phyloP scores from a whole-genome alignment of 2,888 invertebrate species.

The Biston betularia region DNA sequence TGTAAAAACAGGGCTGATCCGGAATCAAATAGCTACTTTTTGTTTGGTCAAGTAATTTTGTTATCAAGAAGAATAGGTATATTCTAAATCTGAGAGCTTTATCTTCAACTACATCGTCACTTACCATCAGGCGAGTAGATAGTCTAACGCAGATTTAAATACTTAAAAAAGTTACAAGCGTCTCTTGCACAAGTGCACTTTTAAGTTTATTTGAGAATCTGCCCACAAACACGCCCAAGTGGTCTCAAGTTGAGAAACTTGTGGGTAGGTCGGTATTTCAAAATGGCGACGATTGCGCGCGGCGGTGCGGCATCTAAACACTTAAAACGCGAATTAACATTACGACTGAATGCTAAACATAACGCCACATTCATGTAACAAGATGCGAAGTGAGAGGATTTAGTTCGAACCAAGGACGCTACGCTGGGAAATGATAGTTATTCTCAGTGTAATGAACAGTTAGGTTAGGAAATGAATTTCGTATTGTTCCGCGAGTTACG shows the following conservation, averaged over 20 bases:
- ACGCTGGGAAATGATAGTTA: background rate
- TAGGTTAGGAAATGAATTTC: too few species aligned
- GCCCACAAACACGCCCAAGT: constrained; percentile 12
- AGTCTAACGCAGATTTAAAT: too few species aligned
- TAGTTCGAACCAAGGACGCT: constrained; percentile 35
- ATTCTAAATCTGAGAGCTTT: too few species aligned
- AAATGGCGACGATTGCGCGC: constrained; percentile 21
- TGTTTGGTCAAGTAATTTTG: too few species aligned
- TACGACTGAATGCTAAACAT: constrained; percentile 17
- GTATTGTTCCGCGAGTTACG: too few species aligned
- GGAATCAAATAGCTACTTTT: too few species aligned
- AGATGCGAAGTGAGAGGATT: constrained; percentile 33
- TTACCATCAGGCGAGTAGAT: background rate
- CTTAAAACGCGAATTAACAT: constrained; percentile 21
- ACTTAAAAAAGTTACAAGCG: too few species aligned
- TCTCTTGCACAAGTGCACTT: background rate
- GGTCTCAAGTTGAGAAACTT: constrained; percentile 21
- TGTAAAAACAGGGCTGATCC: too few species aligned
- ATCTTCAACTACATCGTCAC: too few species aligned
- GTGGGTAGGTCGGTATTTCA: constrained; percentile 21
- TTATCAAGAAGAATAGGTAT: too few species aligned
- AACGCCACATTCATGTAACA: constrained; percentile 9
- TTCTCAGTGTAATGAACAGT: background rate
- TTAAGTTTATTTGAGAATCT: constrained; percentile 2
- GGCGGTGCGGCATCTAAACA: constrained; percentile 21